Base-by-base conservation (phyloP, 2,113 vertebrate species). In the Sula dactylatra region DNA sequence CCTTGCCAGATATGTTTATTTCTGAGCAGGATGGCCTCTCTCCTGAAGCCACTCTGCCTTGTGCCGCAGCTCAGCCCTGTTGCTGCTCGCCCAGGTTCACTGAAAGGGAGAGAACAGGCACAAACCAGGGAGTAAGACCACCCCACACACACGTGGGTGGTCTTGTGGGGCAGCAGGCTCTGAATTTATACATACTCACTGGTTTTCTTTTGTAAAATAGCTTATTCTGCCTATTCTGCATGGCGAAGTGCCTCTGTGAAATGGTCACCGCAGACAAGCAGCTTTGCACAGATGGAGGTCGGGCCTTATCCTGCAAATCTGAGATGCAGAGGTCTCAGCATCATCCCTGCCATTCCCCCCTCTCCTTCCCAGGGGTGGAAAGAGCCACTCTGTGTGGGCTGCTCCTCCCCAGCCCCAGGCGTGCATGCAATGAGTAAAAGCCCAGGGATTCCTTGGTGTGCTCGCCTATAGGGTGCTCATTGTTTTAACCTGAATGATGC, bases 121-220 rank as follows among this genome's bases (percentile, higher is more conserved):
- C 38, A 45, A 72, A 42, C 5, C 8, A 14, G 69, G 58, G 21
- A 66, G 50, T 20, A 15, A 9, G 32, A 66, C 11, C 47, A 42
- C 16, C 21, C 13, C 71, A 10, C 0, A 0, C 3, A 3, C 38
- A 34, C 3, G 1, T 0, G 2, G 42, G 13, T 2, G 11, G 7
- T 19, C 52, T 24, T 7, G 27, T 13, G 55, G 21, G 31, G 50
- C 55, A 69, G 42, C 6, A 45, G 77, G 26, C 45, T 86, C 77
- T 5, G 1, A 38, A 32, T 20, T 61, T 11, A 3, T 12, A 13
- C 9, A 6, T 0, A 1, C 34, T 47, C 59, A 38, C 45, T 31
- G 7, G 2, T 76, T 72, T 62, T 4, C 31, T 36, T 45, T 3
- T 16, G 26, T 47, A 69, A 64, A 77, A 59, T 0, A 44, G 0